phyloP scores from a whole-genome alignment of 2,113 vertebrate genomes.

The Elanoides forficatus region DNA sequence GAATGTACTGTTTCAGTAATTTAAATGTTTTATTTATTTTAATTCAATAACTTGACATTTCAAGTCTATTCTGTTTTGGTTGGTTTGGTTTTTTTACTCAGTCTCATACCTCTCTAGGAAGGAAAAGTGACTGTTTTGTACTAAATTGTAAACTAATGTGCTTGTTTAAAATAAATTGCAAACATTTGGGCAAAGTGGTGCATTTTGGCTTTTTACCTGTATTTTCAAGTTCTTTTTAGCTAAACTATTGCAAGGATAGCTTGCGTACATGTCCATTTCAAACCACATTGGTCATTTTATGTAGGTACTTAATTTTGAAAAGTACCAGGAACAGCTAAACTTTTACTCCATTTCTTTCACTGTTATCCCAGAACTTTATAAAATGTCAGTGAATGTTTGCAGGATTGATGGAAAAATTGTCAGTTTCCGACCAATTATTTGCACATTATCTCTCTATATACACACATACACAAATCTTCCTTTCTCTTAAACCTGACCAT shows the following conservation, averaged over 20 bases:
- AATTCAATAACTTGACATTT: not conserved
- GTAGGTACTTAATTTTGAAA: not conserved
- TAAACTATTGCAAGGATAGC: not conserved
- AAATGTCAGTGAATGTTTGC: not conserved
- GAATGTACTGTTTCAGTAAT: not conserved
- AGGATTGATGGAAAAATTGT: not conserved
- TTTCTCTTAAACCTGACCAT: not conserved
- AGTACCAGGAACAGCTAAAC: not conserved
- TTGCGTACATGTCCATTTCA: rapidly evolving
- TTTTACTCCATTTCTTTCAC: not conserved
- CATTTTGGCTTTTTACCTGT: not conserved
- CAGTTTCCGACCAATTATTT: not conserved
- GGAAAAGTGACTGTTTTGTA: constrained; percentile 67
- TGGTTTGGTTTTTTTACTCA: not conserved
- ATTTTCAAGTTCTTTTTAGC: not conserved
- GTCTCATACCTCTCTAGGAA: constrained; percentile 10
- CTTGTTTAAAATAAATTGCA: constrained; percentile 63
- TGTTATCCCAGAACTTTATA: not conserved
- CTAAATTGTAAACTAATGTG: constrained; percentile 45
- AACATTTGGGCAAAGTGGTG: not conserved
- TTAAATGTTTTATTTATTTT: constrained; percentile 74
- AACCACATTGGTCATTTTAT: rapidly evolving
- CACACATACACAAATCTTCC: not conserved
- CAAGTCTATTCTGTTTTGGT: not conserved
- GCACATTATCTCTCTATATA: rapidly evolving